Percentiles rank a stretch among this genome's conserved stretches.
Evolutionary conservation across 2,113 vertebrate species (phyloP).

Genomic region (Ptychochromis oligacanthus): DNA sequence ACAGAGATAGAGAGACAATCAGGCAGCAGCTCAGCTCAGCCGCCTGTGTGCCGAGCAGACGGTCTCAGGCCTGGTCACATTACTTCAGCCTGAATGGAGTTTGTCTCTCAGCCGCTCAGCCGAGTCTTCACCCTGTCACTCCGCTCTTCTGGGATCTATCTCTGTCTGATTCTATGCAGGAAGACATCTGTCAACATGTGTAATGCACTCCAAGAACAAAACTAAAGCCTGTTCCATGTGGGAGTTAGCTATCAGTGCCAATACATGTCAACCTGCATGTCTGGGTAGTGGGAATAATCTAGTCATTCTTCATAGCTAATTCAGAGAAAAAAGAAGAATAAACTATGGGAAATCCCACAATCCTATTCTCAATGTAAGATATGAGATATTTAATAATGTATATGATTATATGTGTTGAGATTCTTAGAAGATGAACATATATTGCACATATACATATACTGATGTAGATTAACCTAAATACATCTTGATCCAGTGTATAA

Average conservation of each 20-base stretch:
- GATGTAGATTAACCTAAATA: slow-evolving; percentile 17
- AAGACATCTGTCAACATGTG: slow-evolving; percentile 78
- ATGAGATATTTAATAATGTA: background rate
- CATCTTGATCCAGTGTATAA: background rate
- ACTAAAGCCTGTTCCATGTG: slow-evolving; percentile 50
- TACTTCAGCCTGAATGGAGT: slow-evolving; percentile 60
- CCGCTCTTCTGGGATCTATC: slow-evolving; percentile 59
- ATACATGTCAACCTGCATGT: slow-evolving; percentile 47
- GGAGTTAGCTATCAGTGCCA: slow-evolving; percentile 64
- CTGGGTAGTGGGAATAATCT: background rate
- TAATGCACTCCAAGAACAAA: slow-evolving; percentile 67
- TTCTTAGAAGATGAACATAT: background rate
- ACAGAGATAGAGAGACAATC: slow-evolving; percentile 20
- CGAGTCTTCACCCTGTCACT: slow-evolving; percentile 64
- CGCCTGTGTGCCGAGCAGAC: slow-evolving; percentile 15
- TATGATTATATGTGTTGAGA: slow-evolving; percentile 4
- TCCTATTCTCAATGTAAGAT: background rate
- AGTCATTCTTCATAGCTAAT: background rate
- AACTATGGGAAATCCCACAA: background rate
- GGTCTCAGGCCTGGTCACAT: slow-evolving; percentile 41
- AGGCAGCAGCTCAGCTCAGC: slow-evolving; percentile 19
- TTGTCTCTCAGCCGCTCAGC: slow-evolving; percentile 55
- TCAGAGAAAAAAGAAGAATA: background rate
- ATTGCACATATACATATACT: too few species aligned
- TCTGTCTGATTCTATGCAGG: slow-evolving; percentile 58